These are phyloP conservation scores for Hystrix cristata DNA, from an alignment of 2,113 vertebrate genomes.

Conservation along the genomic window DNA sequence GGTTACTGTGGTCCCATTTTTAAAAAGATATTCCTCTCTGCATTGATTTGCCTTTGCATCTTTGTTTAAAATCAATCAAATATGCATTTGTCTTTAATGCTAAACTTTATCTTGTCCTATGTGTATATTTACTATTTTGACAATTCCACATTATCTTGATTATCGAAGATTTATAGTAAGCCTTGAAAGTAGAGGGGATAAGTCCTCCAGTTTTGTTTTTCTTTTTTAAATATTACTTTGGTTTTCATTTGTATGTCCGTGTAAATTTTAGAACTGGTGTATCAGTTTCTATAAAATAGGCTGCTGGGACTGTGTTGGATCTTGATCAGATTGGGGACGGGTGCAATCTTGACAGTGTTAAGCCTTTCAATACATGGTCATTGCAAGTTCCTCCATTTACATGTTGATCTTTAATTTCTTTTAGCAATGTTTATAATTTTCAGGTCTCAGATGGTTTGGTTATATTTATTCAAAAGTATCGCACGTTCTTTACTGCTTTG, in stretches of 20 bases:
- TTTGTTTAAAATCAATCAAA: neutral
- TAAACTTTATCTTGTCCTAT: neutral
- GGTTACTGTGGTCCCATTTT: neutral
- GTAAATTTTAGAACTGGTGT: neutral
- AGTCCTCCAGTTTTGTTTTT: neutral
- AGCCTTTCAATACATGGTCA: neutral
- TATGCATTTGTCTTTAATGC: neutral
- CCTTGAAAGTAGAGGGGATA: neutral
- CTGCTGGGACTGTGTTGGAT: neutral
- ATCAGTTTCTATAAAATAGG: neutral
- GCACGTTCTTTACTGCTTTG: neutral
- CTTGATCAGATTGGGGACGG: neutral
- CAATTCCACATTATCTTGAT: neutral
- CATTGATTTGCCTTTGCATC: neutral
- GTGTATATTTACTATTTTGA: neutral
- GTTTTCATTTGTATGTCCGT: neutral
- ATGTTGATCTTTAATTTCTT: neutral
- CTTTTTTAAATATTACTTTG: neutral
- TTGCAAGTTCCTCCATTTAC: neutral
- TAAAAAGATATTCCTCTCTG: neutral
- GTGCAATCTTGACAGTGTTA: neutral
- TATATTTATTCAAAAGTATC: neutral
- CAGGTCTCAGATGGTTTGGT: neutral
- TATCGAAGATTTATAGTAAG: neutral
- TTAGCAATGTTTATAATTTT: neutral